Base-by-base conservation (phyloP, 2,113 vertebrate species). In the Leptodactylus fuscus region DNA sequence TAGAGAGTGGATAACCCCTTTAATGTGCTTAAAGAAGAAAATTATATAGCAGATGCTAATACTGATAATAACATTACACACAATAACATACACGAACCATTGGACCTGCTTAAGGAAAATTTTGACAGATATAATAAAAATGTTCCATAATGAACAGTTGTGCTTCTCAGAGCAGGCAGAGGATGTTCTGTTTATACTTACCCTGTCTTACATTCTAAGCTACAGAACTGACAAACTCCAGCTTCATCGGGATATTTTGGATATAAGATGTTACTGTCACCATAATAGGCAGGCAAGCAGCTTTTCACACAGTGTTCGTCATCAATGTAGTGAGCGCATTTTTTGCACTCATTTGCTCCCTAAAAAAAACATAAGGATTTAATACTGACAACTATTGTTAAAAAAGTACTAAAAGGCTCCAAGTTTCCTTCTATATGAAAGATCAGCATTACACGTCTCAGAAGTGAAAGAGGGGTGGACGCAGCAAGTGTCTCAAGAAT, bases 131-230 rank as follows among this genome's bases (percentile, higher is more conserved):
- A 65, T 29, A 32, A 65, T 65, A 65, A 65, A 32, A 32, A 34
- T 65, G 4, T 34, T 16, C 15, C 13, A 29, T 32, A 27, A 62
- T 62, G 27, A 16, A 65, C 15, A 32, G 13, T 16, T 65, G 27
- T 32, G 60, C 29, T 65, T 32, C 5, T 15, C 27, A 15, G 60
- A 27, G 6, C 1, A 13, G 24, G n/a, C 58, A 29, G 58, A 11
- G 34, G 1, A n/a, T 10, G 15, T 38, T 20, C 24, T 67, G 0
- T 3, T 49, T 81, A 74, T 27, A 93, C 94, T 97, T 81, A 99
- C 98, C 96, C 96, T 0, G 94, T 91, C 10, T 93, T 95, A 81
- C 98, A 99, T 93, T 97, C 97, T 20, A 86, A 88, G 87, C 98
- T 96, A 87, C 98, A 99, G 16, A 92, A 87, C 88, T 91, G 95